These are phyloP conservation scores for Oncorhynchus nerka DNA, from an alignment of 2,113 vertebrate genomes.

Conservation along the genomic window DNA sequence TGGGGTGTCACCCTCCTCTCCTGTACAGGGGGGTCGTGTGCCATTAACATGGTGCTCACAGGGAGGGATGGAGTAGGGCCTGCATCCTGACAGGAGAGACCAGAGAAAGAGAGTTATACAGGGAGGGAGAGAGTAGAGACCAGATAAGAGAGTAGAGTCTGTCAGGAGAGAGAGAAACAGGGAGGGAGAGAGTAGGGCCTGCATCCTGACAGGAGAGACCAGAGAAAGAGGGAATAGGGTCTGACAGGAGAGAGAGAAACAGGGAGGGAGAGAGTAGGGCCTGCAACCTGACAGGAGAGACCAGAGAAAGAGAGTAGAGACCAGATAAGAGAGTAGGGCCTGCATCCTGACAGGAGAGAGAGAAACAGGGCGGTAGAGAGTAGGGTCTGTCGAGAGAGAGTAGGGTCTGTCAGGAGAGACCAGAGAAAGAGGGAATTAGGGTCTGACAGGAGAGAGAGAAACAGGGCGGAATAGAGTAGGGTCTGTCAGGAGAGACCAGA, in stretches of 20 bases:
- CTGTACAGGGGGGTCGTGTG: slow-evolving; percentile 81
- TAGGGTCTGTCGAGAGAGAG: not conserved
- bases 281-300: slow-evolving; percentile 55
- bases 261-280: no score
- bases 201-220: not conserved
- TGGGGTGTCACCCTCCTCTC: slow-evolving; percentile 86
- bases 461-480: not conserved
- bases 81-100: slow-evolving; percentile 66
- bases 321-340: no score
- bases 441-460: not conserved
- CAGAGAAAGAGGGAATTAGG: not conserved
- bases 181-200: not conserved
- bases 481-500: not conserved
- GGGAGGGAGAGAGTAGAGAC: no score
- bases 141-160: no score
- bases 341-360: slow-evolving; percentile 55
- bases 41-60: slow-evolving; percentile 97
- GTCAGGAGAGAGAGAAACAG: no score
- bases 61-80: slow-evolving; percentile 89
- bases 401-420: not conserved
- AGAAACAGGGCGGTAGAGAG: not conserved
- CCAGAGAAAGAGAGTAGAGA: no score
- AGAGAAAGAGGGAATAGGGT: no score
- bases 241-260: no score
- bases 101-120: no score